Base-by-base conservation (phyloP, 2,888 invertebrate genomes). In the Melanostoma mellinum region DNA sequence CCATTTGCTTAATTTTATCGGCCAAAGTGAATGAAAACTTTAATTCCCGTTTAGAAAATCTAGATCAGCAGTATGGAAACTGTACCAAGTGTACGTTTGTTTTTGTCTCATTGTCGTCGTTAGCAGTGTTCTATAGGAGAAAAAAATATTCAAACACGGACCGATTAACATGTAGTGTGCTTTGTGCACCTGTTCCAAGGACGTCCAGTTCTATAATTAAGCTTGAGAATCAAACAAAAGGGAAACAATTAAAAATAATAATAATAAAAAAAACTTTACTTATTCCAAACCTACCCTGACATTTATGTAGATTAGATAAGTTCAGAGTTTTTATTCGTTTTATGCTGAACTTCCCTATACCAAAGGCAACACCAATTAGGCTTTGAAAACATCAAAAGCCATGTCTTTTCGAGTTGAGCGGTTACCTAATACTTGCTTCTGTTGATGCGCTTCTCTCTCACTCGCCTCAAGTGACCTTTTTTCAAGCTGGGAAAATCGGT, bases 121-220 rank as follows among this genome's bases (percentile, higher is more conserved):
- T 42, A 20, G 20, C 20, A 20, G 36, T 61, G 60, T 71, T 80
- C 75, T 80, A 40, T 30, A 33, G 55, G n/a, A 35, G 33, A 32
- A 36, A 50, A 40, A 56, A n/a, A 36, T 42, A 38, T 35, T 50
- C 40, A 38, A 58, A 55, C 35, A 69, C 63, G 69, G 65, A 75
- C 44, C 71, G 38, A 80, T 53, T 69, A 65, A 63, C 38, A 33
- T 20, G 20, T 20, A 20, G 20, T 50, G 63, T 38, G 44, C 38
- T 63, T 63, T 63, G 48, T 78, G 65, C 82, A 82, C 82, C 82
- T 82, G 82, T 69, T 82, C 69, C 82, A 82, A 82, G 82, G 82
- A 82, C 82, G 82, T 65, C 82, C 36, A 73, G 78, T 82, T 82
- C 77, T 74, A 82, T 69, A 74, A 82, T 82, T 74, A 67, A 71